A percentile compares a stretch with the other conserved stretches of the same genome.
phyloP scores from a whole-genome alignment of 2,113 vertebrate species.

The Lamprologus tigripictilis region DNA sequence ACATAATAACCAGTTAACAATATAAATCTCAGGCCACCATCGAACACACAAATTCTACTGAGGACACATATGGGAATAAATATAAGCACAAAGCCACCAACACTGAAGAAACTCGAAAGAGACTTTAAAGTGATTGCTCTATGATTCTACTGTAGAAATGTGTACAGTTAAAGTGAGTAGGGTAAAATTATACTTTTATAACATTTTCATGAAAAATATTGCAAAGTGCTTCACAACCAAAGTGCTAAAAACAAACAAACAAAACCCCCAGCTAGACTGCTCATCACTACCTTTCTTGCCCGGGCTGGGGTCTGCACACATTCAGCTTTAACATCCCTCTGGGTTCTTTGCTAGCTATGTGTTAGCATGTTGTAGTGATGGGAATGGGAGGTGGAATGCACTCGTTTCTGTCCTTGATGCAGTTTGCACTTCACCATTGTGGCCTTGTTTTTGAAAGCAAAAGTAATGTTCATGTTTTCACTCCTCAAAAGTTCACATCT shows the following conservation, averaged over 20 bases:
- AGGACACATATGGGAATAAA: neutral
- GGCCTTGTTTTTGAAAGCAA: neutral
- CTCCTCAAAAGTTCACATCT: neutral
- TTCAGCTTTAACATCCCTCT: neutral
- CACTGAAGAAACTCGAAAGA: accelerated
- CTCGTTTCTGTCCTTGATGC: accelerated
- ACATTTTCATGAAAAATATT: neutral
- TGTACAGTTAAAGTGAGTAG: neutral
- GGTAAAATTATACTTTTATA: neutral
- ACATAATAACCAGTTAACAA: neutral
- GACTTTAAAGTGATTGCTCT: neutral
- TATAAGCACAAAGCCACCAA: neutral
- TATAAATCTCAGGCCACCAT: neutral
- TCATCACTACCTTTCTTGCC: neutral
- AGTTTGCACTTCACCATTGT: neutral
- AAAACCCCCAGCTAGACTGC: neutral
- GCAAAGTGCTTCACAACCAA: neutral
- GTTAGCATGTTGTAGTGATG: neutral
- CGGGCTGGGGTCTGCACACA: neutral
- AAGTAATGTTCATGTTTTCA: neutral
- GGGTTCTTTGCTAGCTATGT: neutral
- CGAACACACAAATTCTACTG: neutral
- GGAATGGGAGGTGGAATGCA: accelerated
- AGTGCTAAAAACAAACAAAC: neutral
- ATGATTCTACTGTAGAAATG: neutral